Evolutionary conservation across 2,113 vertebrate species (phyloP).

Genomic region (Trogon melanurus): DNA sequence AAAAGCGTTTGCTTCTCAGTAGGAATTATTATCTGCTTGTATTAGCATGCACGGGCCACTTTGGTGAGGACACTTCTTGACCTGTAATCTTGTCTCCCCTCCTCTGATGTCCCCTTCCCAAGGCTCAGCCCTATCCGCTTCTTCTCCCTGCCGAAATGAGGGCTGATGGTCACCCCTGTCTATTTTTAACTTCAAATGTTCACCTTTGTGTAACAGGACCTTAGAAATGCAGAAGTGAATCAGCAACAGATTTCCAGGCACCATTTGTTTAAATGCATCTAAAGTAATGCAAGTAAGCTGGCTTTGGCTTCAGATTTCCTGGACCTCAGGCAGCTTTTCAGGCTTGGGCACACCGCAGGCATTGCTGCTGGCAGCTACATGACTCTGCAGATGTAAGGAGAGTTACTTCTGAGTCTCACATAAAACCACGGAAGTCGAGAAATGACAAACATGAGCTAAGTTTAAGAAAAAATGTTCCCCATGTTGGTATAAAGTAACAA

Average conservation of each 20-base stretch:
- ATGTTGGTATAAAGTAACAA: neutral
- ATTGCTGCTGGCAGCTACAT: neutral
- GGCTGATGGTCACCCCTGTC: neutral
- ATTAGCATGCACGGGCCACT: neutral
- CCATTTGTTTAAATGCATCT: neutral
- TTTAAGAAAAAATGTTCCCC: neutral
- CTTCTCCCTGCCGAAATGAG: neutral
- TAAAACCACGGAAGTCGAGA: neutral
- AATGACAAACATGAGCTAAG: neutral
- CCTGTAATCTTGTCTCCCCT: neutral
- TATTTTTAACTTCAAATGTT: neutral
- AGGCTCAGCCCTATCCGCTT: neutral
- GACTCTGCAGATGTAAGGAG: neutral
- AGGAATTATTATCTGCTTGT: neutral
- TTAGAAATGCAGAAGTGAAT: neutral
- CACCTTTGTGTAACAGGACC: neutral
- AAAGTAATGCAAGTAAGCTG: neutral
- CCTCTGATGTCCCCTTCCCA: neutral
- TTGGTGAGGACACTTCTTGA: neutral
- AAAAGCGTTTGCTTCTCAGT: neutral
- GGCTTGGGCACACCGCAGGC: neutral
- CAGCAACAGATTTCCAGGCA: neutral
- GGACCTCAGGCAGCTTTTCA: neutral
- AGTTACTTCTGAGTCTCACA: neutral
- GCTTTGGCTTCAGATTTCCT: neutral